Percentiles rank a stretch among this genome's conserved stretches.
Conservation (phyloP, 2,888 invertebrate species). For the Cotesia congregata region DNA sequence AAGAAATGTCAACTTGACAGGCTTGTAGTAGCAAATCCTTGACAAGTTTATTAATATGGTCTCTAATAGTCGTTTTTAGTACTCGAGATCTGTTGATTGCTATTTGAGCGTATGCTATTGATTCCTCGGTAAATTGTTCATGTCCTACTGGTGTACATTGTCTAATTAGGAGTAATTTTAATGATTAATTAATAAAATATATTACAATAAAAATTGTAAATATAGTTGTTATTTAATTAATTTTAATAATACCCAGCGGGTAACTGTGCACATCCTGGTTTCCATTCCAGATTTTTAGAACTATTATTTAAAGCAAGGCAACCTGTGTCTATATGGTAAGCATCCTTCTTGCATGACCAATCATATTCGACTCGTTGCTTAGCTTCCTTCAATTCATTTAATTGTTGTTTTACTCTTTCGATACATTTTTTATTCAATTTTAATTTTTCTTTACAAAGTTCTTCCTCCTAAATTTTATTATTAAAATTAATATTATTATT, state of each 20-base stretch:
- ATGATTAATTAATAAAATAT: conserved; percentile 10
- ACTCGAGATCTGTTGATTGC: conserved; percentile 71
- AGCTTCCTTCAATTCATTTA: conserved; percentile 70
- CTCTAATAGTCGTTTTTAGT: conserved; percentile 66
- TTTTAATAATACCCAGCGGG: conserved; percentile 69
- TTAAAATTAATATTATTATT: background rate
- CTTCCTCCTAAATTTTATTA: conserved; percentile 54
- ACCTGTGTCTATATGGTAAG: conserved; percentile 71
- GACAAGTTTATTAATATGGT: conserved; percentile 70
- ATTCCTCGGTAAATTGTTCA: conserved; percentile 72
- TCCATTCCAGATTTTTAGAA: conserved; percentile 70
- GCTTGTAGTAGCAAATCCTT: conserved; percentile 72
- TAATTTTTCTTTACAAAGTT: conserved; percentile 58
- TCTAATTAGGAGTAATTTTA: conserved; percentile 55
- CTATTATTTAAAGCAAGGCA: conserved; percentile 69
- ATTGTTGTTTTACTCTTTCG: conserved; percentile 63
- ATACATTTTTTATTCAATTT: conserved; percentile 57
- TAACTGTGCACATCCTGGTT: conserved; percentile 72
- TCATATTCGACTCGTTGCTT: conserved; percentile 73
- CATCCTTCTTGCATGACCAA: conserved; percentile 74
- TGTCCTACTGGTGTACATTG: conserved; percentile 73
- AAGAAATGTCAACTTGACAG: conserved; percentile 71
- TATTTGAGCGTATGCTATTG: conserved; percentile 71
- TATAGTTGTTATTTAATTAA: background rate
- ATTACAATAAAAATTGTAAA: background rate